Evolutionary conservation across 2,888 invertebrate genomes (phyloP).

Genomic region (Macrophya annulata): DNA sequence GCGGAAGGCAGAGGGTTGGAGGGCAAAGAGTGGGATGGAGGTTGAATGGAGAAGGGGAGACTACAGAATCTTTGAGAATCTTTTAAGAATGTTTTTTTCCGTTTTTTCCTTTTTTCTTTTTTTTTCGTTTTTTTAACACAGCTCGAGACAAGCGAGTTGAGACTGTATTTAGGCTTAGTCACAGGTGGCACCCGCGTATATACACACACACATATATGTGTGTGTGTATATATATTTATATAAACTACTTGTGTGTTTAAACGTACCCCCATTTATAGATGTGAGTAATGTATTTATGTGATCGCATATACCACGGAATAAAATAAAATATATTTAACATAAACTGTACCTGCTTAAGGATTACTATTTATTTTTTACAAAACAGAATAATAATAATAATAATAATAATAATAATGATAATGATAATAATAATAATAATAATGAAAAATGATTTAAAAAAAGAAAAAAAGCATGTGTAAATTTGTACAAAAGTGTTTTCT

Average conservation of each 20-base stretch:
- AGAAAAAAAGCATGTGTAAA: slow-evolving; percentile 61
- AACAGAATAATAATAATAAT: slow-evolving; percentile 55
- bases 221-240: no score
- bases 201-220: no score
- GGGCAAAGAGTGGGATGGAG: not conserved
- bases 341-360: slow-evolving; percentile 77
- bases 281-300: slow-evolving; percentile 55
- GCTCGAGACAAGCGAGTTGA: slow-evolving; percentile 60
- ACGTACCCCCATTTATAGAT: slow-evolving; percentile 49
- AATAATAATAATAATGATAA: slow-evolving; percentile 50
- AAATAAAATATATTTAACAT: slow-evolving; percentile 45
- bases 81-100: slow-evolving; percentile 16
- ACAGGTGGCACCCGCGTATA: slow-evolving; percentile 40
- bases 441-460: not conserved
- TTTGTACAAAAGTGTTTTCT: slow-evolving; percentile 61
- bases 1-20: slow-evolving; percentile 18
- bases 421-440: slow-evolving; percentile 21
- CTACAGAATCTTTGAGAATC: slow-evolving; percentile 32
- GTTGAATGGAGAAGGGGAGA: slow-evolving; percentile 17
- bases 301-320: slow-evolving; percentile 67
- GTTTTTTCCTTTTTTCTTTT: not conserved
- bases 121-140: slow-evolving; percentile 10
- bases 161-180: slow-evolving; percentile 66
- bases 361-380: slow-evolving; percentile 76
- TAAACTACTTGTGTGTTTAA: slow-evolving; percentile 46